Percentiles rank a stretch among this genome's conserved stretches.
Evolutionary conservation across 2,113 vertebrate genomes (phyloP).

Genomic region (Oostethus manadensis): DNA sequence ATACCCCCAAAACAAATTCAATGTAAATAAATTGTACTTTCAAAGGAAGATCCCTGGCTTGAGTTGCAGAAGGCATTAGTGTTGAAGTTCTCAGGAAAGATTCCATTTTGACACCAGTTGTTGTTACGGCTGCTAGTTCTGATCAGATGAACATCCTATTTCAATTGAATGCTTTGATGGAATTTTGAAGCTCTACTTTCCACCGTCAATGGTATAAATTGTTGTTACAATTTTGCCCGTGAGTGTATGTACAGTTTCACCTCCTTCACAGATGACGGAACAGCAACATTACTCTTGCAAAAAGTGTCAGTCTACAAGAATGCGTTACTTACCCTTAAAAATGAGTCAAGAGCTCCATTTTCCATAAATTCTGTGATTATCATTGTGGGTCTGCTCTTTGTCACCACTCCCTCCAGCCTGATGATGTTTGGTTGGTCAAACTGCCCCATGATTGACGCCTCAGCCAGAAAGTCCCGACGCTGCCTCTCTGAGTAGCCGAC

Average conservation of each 20-base stretch:
- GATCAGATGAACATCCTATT: too few species aligned
- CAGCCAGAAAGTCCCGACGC: conserved; percentile 87
- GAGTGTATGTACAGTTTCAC: background rate
- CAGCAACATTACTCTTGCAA: background rate
- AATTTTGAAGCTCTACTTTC: too few species aligned
- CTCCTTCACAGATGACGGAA: background rate
- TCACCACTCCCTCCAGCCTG: conserved; percentile 71
- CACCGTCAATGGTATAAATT: too few species aligned
- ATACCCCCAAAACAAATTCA: too few species aligned
- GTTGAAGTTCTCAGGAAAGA: too few species aligned
- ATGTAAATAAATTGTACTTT: too few species aligned
- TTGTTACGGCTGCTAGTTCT: too few species aligned
- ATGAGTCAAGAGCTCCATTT: conserved; percentile 92
- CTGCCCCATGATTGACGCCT: conserved; percentile 95
- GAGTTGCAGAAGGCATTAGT: too few species aligned
- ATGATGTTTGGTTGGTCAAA: conserved; percentile 95
- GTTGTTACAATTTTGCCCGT: too few species aligned
- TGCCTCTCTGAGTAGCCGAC: conserved; percentile 90
- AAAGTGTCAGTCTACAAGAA: background rate
- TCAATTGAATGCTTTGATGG: too few species aligned
- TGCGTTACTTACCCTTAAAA: conserved; percentile 81
- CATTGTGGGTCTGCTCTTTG: conserved; percentile 85
- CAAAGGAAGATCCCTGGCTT: too few species aligned
- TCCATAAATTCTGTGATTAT: conserved; percentile 99
- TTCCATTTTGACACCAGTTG: too few species aligned